These are phyloP conservation scores for Phoxinus dragarum DNA, from an alignment of 2,797 vertebrate species.

Conservation along the genomic window DNA sequence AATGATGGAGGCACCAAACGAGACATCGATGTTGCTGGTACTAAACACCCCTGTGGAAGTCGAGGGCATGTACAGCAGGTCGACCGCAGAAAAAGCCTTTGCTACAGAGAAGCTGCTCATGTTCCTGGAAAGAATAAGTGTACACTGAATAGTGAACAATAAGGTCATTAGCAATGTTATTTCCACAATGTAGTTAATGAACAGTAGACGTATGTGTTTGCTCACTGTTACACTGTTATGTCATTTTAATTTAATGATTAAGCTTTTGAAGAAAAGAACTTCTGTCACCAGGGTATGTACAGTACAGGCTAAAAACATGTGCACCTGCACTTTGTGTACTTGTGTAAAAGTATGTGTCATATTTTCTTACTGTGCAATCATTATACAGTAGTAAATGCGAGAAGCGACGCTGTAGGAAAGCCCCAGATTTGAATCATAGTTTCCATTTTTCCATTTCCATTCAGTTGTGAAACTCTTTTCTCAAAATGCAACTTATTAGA, in stretches of 20 bases:
- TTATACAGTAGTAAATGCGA: neutral
- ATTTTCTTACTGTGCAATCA: neutral
- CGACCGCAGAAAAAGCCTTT: neutral
- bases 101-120: neutral
- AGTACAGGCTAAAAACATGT: neutral
- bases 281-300: neutral
- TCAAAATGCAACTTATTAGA: neutral
- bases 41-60: neutral
- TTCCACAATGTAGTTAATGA: constrained; percentile 15
- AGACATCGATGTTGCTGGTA: neutral
- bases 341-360: neutral
- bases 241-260: constrained; percentile 28
- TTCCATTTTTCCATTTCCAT: neutral
- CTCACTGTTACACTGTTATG: neutral
- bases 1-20: neutral
- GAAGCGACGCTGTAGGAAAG: neutral
- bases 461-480: neutral
- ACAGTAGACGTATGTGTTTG: neutral
- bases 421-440: neutral
- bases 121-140: neutral
- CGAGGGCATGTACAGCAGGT: neutral
- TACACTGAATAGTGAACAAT: neutral
- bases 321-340: neutral
- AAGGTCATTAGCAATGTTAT: neutral
- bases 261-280: neutral